Evolutionary conservation across 2,888 invertebrate genomes (phyloP).

Genomic region (Yponomeuta cagnagella): DNA sequence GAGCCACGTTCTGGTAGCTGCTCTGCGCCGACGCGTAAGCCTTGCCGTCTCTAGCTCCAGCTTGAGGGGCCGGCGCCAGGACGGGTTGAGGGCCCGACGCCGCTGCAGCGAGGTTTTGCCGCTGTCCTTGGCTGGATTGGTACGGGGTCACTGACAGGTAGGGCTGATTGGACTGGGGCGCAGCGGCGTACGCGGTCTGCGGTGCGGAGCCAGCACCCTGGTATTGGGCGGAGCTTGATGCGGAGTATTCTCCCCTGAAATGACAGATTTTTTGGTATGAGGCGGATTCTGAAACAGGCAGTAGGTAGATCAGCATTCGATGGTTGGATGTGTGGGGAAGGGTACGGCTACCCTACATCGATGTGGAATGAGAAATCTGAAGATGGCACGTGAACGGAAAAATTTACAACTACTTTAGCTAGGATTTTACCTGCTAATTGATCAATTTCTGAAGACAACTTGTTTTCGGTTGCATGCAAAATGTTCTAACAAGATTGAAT

Average conservation of each 20-base stretch:
- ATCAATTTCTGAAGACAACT: too few relatives aligned
- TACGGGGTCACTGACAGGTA: not conserved
- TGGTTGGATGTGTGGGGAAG: too few relatives aligned
- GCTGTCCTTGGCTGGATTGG: not conserved
- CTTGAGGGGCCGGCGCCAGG: not conserved
- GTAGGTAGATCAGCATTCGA: too few relatives aligned
- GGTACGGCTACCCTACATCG: too few relatives aligned
- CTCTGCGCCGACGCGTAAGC: constrained; percentile 5
- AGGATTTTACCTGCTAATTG: too few relatives aligned
- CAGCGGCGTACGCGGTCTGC: not conserved
- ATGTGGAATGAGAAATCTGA: too few relatives aligned
- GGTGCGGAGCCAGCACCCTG: constrained; percentile 16
- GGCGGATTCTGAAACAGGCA: not conserved
- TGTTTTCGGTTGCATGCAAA: too few relatives aligned
- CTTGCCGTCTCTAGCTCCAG: not conserved
- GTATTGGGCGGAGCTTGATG: constrained; percentile 6
- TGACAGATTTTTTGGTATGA: not conserved
- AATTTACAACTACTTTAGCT: not conserved
- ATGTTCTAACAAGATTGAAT: too few relatives aligned
- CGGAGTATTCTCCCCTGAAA: constrained; percentile 14
- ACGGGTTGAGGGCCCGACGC: not conserved
- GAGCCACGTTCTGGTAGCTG: not conserved
- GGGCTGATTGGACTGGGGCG: constrained; percentile 9
- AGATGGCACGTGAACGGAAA: not conserved
- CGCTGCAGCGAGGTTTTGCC: not conserved